Evolutionary conservation across 2,888 invertebrate genomes (phyloP).

Genomic region (Athalia circularis): DNA sequence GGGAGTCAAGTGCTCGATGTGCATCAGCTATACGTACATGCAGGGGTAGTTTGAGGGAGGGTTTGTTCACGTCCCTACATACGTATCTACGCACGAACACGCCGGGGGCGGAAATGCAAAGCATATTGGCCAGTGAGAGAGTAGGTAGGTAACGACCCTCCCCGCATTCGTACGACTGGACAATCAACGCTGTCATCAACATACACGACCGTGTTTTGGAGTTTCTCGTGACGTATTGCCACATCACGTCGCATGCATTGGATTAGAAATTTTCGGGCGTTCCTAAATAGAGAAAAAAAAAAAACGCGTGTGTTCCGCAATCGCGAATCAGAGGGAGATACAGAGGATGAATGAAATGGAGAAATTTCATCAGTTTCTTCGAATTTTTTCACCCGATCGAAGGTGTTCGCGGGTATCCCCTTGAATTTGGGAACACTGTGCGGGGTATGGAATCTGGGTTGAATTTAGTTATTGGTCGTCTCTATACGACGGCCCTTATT

Average conservation of each 20-base stretch:
- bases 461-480: too few relatives aligned
- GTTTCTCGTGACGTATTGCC: constrained; percentile 39
- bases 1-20: constrained; percentile 15
- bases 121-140: constrained; percentile 60
- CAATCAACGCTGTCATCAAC: constrained; percentile 69
- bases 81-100: constrained; percentile 37
- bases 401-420: too few relatives aligned
- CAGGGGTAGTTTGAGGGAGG: background rate
- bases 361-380: too few relatives aligned
- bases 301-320: too few relatives aligned
- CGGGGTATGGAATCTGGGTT: too few relatives aligned
- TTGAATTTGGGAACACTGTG: too few relatives aligned
- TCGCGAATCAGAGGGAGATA: too few relatives aligned
- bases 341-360: too few relatives aligned
- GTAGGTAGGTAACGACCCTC: constrained; percentile 8
- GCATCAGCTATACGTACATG: background rate
- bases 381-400: too few relatives aligned
- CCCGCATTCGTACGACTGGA: constrained; percentile 58
- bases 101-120: constrained; percentile 54
- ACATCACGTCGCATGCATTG: background rate
- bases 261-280: background rate
- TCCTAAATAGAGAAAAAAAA: background rate
- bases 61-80: background rate
- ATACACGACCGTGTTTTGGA: constrained; percentile 50
- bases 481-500: too few relatives aligned